Evolutionary conservation across 2,797 vertebrate genomes (phyloP), one percentile per base, ranked within the genome.

Genomic region (Aphelocoma californica): DNA sequence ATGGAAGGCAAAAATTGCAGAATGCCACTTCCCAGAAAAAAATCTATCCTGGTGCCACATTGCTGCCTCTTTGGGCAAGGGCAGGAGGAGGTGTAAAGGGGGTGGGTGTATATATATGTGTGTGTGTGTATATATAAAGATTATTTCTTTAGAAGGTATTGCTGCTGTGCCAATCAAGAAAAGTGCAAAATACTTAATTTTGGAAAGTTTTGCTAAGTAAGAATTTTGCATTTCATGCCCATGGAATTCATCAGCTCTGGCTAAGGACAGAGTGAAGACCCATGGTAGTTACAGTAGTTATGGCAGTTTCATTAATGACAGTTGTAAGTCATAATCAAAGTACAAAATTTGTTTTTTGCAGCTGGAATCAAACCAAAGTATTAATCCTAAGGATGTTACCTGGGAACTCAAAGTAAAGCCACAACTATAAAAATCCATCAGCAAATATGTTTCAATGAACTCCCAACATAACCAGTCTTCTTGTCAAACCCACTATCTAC

Each of bases 401-500:
- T 29, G 62, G 48, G 40, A 79, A 75, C 60, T 81, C 47, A 38
- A 77, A 93, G 65, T 14, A 71, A 56, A 72, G 47, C 44, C 34
- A 50, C 61, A 91, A 29, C 36, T 26, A 40, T 34, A 61, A 93
- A 86, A 80, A 74, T 4, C 3, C 51, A 44, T 12, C 48, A 64
- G 67, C 21, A 53, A 75, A 47, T 4, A 29, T 15, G 38, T 34
- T 95, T 61, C 94, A 88, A 1, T 42, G 69, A 90, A 50, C 89
- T 64, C 71, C 64, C 61, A 71, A 24, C 65, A 51, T 8, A 95
- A 83, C 62, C 86, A 86, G 85, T 86, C 77, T 86, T 78, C 93
- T 72, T 94, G 93, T 95, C 93, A 90, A 92, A 95, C 84, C 66
- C 88, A 66, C 88, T 73, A 34, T 62, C 88, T 74, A 16, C 60